Percentiles rank a stretch among this genome's conserved stretches.
These are phyloP conservation scores for Nomada ferruginata DNA, from an alignment of 2,888 invertebrate genomes.

Conservation along the genomic window DNA sequence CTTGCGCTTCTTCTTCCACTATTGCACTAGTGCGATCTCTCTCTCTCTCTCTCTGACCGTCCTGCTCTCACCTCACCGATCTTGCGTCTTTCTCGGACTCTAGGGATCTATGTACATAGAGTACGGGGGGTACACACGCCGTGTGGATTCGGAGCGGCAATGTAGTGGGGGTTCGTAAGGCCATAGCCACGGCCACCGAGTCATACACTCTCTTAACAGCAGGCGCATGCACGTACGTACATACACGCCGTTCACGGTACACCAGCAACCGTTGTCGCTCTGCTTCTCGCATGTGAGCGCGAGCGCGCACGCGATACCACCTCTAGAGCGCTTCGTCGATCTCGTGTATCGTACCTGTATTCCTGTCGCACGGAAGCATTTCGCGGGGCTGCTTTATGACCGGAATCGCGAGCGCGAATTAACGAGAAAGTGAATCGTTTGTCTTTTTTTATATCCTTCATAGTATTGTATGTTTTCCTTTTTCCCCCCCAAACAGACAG, in stretches of 20 bases:
- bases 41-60: conserved; percentile 28
- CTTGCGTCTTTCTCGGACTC: conserved; percentile 42
- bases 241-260: background rate
- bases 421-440: conserved; percentile 29
- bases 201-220: conserved; percentile 55
- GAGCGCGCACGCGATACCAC: conserved; percentile 22
- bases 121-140: conserved; percentile 69
- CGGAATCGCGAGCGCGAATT: conserved; percentile 17
- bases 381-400: conserved; percentile 22
- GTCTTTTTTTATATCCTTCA: background rate
- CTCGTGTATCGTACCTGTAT: conserved; percentile 44
- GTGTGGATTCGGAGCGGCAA: conserved; percentile 72
- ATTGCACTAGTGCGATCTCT: conserved; percentile 26
- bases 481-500: background rate
- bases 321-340: conserved; percentile 39
- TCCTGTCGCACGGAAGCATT: conserved; percentile 46
- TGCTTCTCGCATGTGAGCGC: conserved; percentile 25
- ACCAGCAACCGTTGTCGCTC: conserved; percentile 31
- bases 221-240: conserved; percentile 23
- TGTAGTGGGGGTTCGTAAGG: conserved; percentile 79
- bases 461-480: too few species aligned
- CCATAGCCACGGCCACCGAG: conserved; percentile 84
- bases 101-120: conserved; percentile 54
- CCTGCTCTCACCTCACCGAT: conserved; percentile 28
- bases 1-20: conserved; percentile 51